Evolutionary conservation across 2,113 vertebrate genomes (phyloP).

Genomic region (Urocitellus parryii): DNA sequence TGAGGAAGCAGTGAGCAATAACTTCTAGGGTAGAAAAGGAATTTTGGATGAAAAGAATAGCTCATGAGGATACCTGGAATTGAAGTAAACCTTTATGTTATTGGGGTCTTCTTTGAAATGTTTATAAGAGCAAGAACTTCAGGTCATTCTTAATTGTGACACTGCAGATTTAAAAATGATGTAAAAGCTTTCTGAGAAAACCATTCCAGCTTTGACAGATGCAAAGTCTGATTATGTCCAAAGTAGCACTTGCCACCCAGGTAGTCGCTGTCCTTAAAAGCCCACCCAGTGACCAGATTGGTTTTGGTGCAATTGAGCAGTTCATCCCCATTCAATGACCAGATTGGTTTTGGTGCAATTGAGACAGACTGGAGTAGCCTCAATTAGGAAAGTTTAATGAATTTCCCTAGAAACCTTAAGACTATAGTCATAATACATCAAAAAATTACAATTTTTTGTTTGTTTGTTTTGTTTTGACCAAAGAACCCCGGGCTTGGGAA

Average conservation of each 20-base stretch:
- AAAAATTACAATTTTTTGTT: background rate
- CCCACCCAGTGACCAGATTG: background rate
- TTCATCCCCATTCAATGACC: background rate
- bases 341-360: background rate
- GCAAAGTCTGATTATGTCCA: background rate
- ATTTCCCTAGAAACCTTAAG: constrained; percentile 17
- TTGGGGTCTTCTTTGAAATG: background rate
- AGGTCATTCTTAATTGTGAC: background rate
- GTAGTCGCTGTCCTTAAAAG: background rate
- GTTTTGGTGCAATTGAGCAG: background rate
- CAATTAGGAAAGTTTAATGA: background rate
- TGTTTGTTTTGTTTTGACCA: background rate
- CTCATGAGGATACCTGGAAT: background rate
- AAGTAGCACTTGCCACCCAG: background rate
- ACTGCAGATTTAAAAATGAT: background rate
- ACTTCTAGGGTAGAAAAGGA: background rate
- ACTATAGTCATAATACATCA: background rate
- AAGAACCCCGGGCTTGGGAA: background rate
- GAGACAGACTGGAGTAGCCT: background rate
- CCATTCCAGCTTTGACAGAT: background rate
- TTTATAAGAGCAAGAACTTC: constrained; percentile 22
- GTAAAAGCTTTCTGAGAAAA: background rate
- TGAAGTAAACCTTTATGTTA: background rate
- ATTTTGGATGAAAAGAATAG: background rate
- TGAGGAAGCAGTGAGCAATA: background rate